Conservation (phyloP, 2,113 vertebrate species). For the Corynorhinus townsendii region DNA sequence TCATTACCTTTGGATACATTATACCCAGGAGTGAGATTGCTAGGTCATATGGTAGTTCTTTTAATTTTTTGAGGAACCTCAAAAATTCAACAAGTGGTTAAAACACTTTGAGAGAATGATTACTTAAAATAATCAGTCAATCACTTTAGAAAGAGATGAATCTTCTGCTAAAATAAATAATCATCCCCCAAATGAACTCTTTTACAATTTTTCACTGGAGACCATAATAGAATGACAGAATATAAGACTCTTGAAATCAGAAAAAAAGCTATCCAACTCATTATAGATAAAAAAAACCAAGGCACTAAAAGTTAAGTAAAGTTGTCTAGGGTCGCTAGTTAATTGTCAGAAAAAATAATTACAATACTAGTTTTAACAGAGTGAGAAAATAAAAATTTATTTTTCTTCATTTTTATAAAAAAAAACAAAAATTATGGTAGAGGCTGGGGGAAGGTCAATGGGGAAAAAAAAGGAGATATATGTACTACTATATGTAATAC, state of each 20-base stretch:
- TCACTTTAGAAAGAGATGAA: not conserved
- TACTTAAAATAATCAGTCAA: not conserved
- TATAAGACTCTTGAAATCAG: not conserved
- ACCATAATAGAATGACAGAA: not conserved
- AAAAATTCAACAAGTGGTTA: not conserved
- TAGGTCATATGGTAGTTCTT: not conserved
- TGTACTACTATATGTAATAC: no score
- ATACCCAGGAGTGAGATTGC: not conserved
- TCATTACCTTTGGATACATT: not conserved
- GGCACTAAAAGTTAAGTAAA: not conserved
- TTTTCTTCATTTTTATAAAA: not conserved
- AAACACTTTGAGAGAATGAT: not conserved
- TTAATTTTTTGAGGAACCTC: not conserved
- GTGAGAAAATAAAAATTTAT: not conserved
- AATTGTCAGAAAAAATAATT: not conserved
- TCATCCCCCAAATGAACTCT: not conserved
- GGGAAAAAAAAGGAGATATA: no score
- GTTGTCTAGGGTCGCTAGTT: not conserved
- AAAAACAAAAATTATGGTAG: not conserved
- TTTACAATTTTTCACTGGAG: not conserved
- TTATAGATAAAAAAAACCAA: constrained; percentile 9
- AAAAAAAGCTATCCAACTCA: not conserved
- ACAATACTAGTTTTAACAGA: not conserved
- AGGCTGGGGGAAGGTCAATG: no score
- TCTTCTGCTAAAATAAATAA: not conserved